Percentiles rank a stretch among this genome's conserved stretches.
Evolutionary conservation across 2,888 invertebrate species (phyloP).

Genomic region (Chesias legatella): DNA sequence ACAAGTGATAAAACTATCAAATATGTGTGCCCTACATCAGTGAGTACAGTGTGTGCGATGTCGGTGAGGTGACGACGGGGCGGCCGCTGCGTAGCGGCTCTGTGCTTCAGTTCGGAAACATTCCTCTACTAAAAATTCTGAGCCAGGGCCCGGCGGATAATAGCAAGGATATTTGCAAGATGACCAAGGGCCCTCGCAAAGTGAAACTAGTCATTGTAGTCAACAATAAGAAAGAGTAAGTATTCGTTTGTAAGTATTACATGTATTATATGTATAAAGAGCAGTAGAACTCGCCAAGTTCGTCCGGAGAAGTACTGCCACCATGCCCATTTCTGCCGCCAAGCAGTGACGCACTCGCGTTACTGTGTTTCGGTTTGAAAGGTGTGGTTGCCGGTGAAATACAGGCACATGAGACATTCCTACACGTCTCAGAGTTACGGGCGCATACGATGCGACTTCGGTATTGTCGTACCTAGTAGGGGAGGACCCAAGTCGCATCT

Average conservation of each 20-base stretch:
- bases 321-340: no score
- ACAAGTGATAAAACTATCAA: constrained; percentile 20
- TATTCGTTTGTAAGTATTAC: constrained; percentile 35
- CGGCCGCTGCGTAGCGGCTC: constrained; percentile 52
- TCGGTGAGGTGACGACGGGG: constrained; percentile 62
- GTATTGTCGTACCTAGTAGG: no score
- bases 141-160: constrained; percentile 72
- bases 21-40: constrained; percentile 49
- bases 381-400: no score
- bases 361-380: no score
- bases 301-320: no score
- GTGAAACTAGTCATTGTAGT: constrained; percentile 81
- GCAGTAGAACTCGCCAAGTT: no score
- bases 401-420: no score
- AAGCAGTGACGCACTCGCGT: no score
- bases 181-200: constrained; percentile 81
- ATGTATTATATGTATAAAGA: constrained; percentile 15
- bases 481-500: no score
- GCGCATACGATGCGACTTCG: no score
- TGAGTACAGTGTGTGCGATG: constrained; percentile 53
- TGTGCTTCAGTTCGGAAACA: constrained; percentile 60
- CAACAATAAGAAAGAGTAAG: constrained; percentile 81
- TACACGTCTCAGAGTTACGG: no score
- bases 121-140: constrained; percentile 75
- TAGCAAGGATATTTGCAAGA: constrained; percentile 74